Conservation (phyloP, 2,113 vertebrate species). For the Telmatochromis brachygnathus region DNA sequence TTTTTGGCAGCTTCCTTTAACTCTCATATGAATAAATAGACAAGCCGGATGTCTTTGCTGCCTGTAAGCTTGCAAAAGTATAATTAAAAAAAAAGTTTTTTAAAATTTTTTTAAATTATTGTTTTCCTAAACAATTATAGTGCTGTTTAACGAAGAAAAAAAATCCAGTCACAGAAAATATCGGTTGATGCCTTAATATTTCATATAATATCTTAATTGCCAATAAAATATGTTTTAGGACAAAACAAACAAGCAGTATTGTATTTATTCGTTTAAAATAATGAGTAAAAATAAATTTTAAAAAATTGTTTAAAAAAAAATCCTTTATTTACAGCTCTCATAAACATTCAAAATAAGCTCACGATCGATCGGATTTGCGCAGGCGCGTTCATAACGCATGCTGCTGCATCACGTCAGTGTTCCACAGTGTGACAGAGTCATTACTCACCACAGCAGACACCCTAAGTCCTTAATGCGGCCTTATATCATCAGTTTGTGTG, state of each 20-base stretch:
- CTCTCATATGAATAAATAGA: neutral
- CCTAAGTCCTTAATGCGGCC: neutral
- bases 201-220: neutral
- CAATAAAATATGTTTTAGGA: neutral
- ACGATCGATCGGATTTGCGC: neutral
- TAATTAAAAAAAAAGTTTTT: fast-evolving
- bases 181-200: neutral
- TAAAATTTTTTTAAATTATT: neutral
- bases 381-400: neutral
- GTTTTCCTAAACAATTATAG: neutral
- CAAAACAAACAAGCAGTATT: neutral
- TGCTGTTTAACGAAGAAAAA: neutral
- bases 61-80: neutral
- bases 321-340: neutral
- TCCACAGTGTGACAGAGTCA: neutral
- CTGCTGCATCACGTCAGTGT: neutral
- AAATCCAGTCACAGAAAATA: neutral
- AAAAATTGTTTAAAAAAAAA: neutral
- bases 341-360: neutral
- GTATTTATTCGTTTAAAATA: neutral
- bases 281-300: neutral
- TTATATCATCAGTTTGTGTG: neutral
- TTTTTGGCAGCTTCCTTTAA: neutral
- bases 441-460: neutral
- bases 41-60: neutral